phyloP scores from a whole-genome alignment of 2,888 invertebrate species.

The Melanchra persicariae region DNA sequence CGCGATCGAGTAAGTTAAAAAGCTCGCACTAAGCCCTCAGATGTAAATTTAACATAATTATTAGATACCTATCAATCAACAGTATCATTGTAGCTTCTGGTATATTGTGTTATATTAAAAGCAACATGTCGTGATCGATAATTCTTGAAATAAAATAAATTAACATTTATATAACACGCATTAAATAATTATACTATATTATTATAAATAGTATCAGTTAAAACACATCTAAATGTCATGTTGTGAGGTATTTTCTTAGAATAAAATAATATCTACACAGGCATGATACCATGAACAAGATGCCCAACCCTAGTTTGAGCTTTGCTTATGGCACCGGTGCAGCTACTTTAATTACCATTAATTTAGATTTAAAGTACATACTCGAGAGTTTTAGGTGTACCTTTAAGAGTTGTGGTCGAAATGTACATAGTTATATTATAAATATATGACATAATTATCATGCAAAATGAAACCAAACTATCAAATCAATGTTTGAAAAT shows the following conservation, averaged over 20 bases:
- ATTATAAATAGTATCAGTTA: conserved; percentile 32
- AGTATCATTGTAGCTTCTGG: background rate
- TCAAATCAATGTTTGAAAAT: conserved; percentile 57
- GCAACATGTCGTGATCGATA: conserved; percentile 31
- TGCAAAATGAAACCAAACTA: conserved; percentile 48
- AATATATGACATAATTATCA: conserved; percentile 76
- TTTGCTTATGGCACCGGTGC: conserved; percentile 67
- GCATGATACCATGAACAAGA: conserved; percentile 7
- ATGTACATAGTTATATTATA: conserved; percentile 78
- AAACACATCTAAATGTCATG: conserved; percentile 17
- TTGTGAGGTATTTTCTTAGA: conserved; percentile 20
- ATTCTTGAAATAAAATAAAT: conserved; percentile 33
- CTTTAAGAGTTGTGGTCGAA: conserved; percentile 72
- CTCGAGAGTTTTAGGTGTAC: conserved; percentile 75
- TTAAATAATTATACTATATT: conserved; percentile 13
- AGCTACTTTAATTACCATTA: conserved; percentile 81
- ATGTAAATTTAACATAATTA: no score
- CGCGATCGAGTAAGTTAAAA: no score
- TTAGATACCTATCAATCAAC: background rate
- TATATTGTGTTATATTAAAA: background rate
- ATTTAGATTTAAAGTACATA: conserved; percentile 74
- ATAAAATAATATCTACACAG: conserved; percentile 4
- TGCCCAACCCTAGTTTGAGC: conserved; percentile 48
- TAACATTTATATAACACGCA: conserved; percentile 21
- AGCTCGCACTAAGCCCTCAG: no score